Evolutionary conservation across 1,140 invertebrate species (phyloP), one percentile per base, ranked within the genome.

Genomic region (Venturia canescens): DNA sequence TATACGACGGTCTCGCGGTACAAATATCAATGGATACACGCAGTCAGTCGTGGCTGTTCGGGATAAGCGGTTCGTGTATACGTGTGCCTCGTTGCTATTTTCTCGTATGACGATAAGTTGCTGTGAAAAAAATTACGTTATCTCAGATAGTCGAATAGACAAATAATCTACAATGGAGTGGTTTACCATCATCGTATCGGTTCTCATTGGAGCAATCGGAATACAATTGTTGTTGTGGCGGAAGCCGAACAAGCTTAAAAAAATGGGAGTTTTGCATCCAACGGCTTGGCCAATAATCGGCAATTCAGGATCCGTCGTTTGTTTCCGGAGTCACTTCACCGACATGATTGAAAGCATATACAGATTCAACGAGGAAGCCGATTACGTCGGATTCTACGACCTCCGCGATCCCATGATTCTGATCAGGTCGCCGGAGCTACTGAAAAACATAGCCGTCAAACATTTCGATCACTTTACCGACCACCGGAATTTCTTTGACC

Each of bases 391-490:
- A 3, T 88, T 91, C 23, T 94, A 88, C 69, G 92, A 94, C 77
- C 91, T 94, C 34, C 69, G 89, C 0, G 89, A 87, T 5, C 94
- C 94, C 0, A 85, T 92, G 11, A 83, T 94, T 21, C 79, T 95
- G 18, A 83, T 95, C 0, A 91, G 92, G 57, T 94, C 95, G 87
- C 93, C 93, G 1, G 93, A 95, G 63, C 50, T 94, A 4, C 93
- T 95, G 15, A 94, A 93, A 83, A 87, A 88, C 66, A 92, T 95
- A 16, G 90, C 92, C 0, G 89, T 95, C 0, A 94, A 94, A 86
- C 93, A 95, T 81, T 95, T 95, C 81, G 93, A 95, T n/a, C 87
- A 93, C 86, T 95, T 95, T 83, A 86, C 90, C 0, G 92, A 95
- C 82, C 93, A 94, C 70, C 87, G 87, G 11, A 76, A 82, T 1